Conservation (phyloP, 2,888 invertebrate species). For the Amphipoea lucens region DNA sequence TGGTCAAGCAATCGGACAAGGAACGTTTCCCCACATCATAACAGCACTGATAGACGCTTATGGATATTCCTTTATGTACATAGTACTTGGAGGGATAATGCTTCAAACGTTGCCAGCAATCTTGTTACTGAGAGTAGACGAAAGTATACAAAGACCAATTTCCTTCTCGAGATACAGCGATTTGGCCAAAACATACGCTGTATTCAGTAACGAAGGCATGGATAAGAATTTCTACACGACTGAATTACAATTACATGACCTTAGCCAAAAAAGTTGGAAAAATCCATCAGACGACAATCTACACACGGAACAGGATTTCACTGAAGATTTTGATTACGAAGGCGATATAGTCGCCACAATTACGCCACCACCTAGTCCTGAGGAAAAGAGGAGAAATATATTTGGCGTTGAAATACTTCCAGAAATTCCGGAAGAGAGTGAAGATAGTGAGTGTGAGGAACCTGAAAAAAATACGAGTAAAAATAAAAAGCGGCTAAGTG, state of each 20-base stretch:
- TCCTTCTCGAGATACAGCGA: slow-evolving; percentile 84
- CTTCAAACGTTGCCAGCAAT: slow-evolving; percentile 85
- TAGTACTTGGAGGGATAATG: slow-evolving; percentile 83
- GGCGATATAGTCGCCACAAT: slow-evolving; percentile 77
- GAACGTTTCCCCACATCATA: slow-evolving; percentile 86
- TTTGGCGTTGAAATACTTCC: slow-evolving; percentile 89
- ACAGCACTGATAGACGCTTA: slow-evolving; percentile 82
- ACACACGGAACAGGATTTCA: slow-evolving; percentile 74
- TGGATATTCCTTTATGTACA: slow-evolving; percentile 81
- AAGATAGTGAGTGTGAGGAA: slow-evolving; percentile 79
- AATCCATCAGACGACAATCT: slow-evolving; percentile 87
- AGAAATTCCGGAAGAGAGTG: slow-evolving; percentile 89
- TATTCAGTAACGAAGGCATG: slow-evolving; percentile 81
- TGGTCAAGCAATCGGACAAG: slow-evolving; percentile 87
- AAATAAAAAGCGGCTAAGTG: slow-evolving; percentile 82
- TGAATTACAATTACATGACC: slow-evolving; percentile 84
- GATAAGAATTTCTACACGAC: slow-evolving; percentile 76
- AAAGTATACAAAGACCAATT: slow-evolving; percentile 75
- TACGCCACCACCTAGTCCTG: slow-evolving; percentile 86
- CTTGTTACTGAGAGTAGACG: slow-evolving; percentile 81
- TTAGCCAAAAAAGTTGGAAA: slow-evolving; percentile 87
- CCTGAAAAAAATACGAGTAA: slow-evolving; percentile 68
- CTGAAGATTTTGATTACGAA: slow-evolving; percentile 68
- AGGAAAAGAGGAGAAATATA: slow-evolving; percentile 86
- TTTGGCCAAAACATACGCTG: slow-evolving; percentile 81